Evolutionary conservation across 2,797 vertebrate species (phyloP).

Genomic region (Coluber constrictor): DNA sequence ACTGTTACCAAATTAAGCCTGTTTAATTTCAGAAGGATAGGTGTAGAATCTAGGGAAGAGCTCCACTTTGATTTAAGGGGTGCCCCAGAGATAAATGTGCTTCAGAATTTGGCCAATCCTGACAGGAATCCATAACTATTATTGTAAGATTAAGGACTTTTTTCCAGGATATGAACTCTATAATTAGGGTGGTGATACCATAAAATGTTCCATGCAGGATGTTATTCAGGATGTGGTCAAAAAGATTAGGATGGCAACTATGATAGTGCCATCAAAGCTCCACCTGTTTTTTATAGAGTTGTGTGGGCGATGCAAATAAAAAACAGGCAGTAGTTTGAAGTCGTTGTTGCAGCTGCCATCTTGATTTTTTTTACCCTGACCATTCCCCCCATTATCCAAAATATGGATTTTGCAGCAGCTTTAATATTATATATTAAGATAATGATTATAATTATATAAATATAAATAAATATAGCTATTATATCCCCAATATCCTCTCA

Average conservation of each 20-base stretch:
- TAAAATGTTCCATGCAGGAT: neutral
- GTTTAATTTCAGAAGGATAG: neutral
- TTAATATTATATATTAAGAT: neutral
- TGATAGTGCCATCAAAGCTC: neutral
- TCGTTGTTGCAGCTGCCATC: neutral
- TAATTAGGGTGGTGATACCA: neutral
- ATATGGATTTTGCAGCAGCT: neutral
- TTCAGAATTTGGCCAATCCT: neutral
- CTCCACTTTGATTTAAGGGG: neutral
- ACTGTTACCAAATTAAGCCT: neutral
- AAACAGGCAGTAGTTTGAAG: neutral
- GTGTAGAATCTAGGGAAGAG: neutral
- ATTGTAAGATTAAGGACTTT: neutral
- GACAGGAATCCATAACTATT: neutral
- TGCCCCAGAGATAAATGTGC: neutral
- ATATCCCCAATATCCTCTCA: neutral
- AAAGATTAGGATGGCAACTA: neutral
- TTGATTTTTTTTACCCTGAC: neutral
- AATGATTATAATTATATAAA: neutral
- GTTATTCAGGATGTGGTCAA: neutral
- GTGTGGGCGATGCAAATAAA: neutral
- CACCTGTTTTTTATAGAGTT: neutral
- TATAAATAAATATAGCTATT: neutral
- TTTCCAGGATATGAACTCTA: neutral
- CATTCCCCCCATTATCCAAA: neutral